Evolutionary conservation across 2,888 invertebrate genomes (phyloP), one percentile per base, ranked within the genome.

Genomic region (Cybosia mesomella): DNA sequence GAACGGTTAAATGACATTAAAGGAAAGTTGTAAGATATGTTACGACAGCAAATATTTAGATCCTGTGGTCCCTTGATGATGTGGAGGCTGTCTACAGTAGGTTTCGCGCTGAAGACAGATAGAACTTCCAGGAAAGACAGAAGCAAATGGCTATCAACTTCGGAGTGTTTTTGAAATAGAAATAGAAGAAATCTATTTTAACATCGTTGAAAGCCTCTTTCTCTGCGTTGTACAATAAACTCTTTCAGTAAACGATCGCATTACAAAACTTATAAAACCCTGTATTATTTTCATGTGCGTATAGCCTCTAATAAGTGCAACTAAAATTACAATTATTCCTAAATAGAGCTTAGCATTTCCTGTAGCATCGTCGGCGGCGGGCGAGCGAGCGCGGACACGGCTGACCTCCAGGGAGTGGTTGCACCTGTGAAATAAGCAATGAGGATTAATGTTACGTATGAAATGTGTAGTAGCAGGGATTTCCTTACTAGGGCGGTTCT

Each of bases 381-480:
- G 91, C 83, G 68, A 97, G 87, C 69, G 95, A 95, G 72, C 89
- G 91, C 0, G 97, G 96, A 82, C 97, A 97, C 0, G 95, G 88
- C 75, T 92, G 95, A 18, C 97, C 97, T 3, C 96, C 97, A 73
- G 96, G 96, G 63, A 95, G 92, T 0, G 97, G 92, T 71, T 95
- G 94, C 53, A 89, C 88, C 96, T 96, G 89, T 1, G 49, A 49
- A 66, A 32, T 32, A 10, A 28, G 9, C 32, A 28, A 58, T 32
- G n/a, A 49, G 5, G n/a, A 21, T 49, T n/a, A 61, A 9, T 39
- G 13, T 39, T n/a, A 61, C 0, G 8, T 49, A 13, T n/a, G n/a
- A 13, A 22, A 13, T 55, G 4, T 55, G 22, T 22, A 24, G 5
- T n/a, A 5, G 5, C 43, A 10, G 43, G 28, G 28, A 28, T 28